Evolutionary conservation across 2,888 invertebrate species (phyloP).

Genomic region (Lochmaea capreae): DNA sequence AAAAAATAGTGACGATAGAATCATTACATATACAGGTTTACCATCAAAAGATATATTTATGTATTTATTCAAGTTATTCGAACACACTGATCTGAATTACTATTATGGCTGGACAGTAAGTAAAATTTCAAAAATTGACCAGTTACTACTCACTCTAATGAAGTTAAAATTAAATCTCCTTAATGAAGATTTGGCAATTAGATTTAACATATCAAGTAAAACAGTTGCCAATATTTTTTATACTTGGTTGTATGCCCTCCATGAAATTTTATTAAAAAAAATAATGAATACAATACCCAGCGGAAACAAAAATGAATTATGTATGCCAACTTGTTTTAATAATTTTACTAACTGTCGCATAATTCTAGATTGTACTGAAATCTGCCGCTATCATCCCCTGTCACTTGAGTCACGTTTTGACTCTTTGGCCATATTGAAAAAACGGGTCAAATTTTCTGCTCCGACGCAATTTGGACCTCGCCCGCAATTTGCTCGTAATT

Average conservation of each 20-base stretch:
- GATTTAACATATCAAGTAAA: constrained; percentile 34
- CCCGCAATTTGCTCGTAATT: too few species aligned
- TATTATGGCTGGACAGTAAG: constrained; percentile 8
- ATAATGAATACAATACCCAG: constrained; percentile 7
- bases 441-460: too few species aligned
- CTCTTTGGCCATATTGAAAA: too few species aligned
- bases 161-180: constrained; percentile 34
- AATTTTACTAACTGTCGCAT: too few species aligned
- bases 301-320: too few species aligned
- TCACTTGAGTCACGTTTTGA: too few species aligned
- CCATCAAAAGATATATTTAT: constrained; percentile 1
- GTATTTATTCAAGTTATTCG: not conserved
- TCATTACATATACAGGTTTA: constrained; percentile 3
- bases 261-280: constrained; percentile 15
- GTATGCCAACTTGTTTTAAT: too few species aligned
- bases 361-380: too few species aligned
- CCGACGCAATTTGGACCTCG: too few species aligned
- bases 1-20: too few species aligned
- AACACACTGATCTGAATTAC: not conserved
- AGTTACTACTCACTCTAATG: constrained; percentile 10
- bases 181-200: constrained; percentile 43
- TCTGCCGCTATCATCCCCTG: too few species aligned
- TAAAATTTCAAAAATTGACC: constrained; percentile 4
- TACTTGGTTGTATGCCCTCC: constrained; percentile 12
- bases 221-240: constrained; percentile 18